Base-by-base conservation (phyloP, 92 coral and sea anemone species). In the Bergia puertoricense region DNA sequence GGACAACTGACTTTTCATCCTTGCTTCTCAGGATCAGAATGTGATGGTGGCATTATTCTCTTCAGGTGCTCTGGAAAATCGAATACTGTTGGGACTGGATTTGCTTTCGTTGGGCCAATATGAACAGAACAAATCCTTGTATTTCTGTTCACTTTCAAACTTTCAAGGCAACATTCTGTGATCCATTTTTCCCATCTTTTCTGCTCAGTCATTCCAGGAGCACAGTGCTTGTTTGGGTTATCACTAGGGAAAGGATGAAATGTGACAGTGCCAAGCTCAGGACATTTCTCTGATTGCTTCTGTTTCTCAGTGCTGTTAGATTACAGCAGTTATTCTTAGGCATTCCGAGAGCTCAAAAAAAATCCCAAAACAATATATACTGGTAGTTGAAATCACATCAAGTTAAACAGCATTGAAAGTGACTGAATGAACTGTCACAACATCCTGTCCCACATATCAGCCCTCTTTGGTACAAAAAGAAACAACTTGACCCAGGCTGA, bases 161-260 rank as follows among this genome's bases (percentile, higher is more conserved):
- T 43, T 43, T 43, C 46, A 43, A 43, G 46, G 46, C 46, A 5
- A 43, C 46, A 43, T 43, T 43, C 46, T 43, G 46, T 43, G 46
- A 43, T 43, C 46, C 46, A 43, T 0, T 0, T 43, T 43, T 43
- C 46, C 46, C 46, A 5, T 43, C 46, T 43, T 43, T 43, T 43
- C 46, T 43, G 46, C 2, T 43, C 46, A 43, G 46, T 43, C 46
- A 43, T 43, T 43, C 46, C 46, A 43, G 46, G 46, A 77, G 57
- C 88, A 39, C 30, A 89, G 4, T 42, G 45, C 73, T 82, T 76
- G 23, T 65, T 75, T 41, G 20, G 83, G 48, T 83, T 66, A 56
- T 76, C 91, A 15, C 38, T 2, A 44, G 85, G 91, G 76, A 89
- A 89, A 9, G 88, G 44, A 48, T 44, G 56, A 38, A 82, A 89